Base-by-base conservation (phyloP, 2,113 vertebrate genomes). In the Blennius ocellaris region DNA sequence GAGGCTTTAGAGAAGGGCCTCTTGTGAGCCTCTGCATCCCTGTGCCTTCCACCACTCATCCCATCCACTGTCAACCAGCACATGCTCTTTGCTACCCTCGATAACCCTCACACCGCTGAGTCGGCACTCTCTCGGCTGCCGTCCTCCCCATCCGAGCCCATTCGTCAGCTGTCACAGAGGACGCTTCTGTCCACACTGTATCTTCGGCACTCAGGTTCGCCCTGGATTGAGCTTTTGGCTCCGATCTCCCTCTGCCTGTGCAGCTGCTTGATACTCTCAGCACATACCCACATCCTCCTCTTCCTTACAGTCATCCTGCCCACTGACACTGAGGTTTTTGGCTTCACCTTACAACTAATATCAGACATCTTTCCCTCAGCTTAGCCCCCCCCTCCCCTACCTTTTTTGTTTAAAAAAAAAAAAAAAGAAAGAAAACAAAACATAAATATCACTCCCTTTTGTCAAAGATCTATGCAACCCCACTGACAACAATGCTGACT, bases 261-360 rank as follows among this genome's bases (percentile, higher is more conserved):
- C 43, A 78, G 47, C 54, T 69, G 64, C 55, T 76, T 68, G 16
- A 65, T 6, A 14, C 41, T 76, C 71, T 76, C 82, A 82, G 78
- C 73, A 70, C 55, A 52, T 54, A 11, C 11, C 8, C 2, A 0
- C 39, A n/a, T 54, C 48, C 60, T 65, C 51, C 36, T 45, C 52
- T 41, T 55, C 9, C 49, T 49, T 65, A 44, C 52, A 71, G 21
- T 78, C 60, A 49, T 63, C 63, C 69, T 71, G 55, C 45, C 66
- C 73, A 68, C 56, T n/a, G 58, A 87, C 75, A 69, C 68, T 12
- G 44, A 37, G 58, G n/a, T 55, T 70, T 75, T 72, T 62, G 44
- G 30, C 50, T 73, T 57, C 48, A 69, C 64, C 69, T 74, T 67
- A 78, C 60, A 76, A 36, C 69, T 77, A 58, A 43, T 54, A 40